Base-by-base conservation (phyloP, 2,113 vertebrate genomes). In the Theristicus caerulescens region DNA sequence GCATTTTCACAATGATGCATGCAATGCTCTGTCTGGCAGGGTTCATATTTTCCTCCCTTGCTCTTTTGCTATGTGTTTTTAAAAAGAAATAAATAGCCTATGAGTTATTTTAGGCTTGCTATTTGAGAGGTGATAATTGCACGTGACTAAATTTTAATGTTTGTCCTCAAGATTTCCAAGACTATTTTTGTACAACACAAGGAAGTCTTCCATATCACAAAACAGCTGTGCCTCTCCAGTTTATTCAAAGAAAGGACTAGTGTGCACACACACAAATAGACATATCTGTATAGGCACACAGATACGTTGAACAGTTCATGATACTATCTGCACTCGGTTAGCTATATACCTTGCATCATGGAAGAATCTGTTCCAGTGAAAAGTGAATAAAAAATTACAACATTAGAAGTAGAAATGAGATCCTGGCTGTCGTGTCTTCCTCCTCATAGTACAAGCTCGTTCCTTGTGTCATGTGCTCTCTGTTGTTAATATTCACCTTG, bases 241-340 rank as follows among this genome's bases (percentile, higher is more conserved):
- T 89, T 16, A 31, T 52, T 59, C 14, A 14, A 70, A 46, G 17
- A 42, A 25, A 73, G 34, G 38, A 15, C 7, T 8, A 9, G 7
- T 9, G 32, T 8, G 13, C 9, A 4, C 21, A 32, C 11, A 20
- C 2, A 9, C 4, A 38, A 11, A 29, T 1, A 59, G 27, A 24
- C 3, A 0, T 0, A 14, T 10, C 38, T 29, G 1, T 3, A 8
- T 1, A 7, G 15, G 22, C 32, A 70, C 22, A 34, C n/a, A 46
- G 11, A 27, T 26, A 2, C 10, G 16, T 4, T 20, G 51, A 46
- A 57, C 6, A 17, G 3, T 29, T 70, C 61, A 16, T 40, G 34
- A 6, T 62, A 40, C 49, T 36, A n/a, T 10, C 64, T 90, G 25
- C 13, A 26, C 20, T 73, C 1, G 4, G 10, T 25, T 22, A 21